phyloP scores from a whole-genome alignment of 2,113 vertebrate species.

The Cyrtonyx montezumae region DNA sequence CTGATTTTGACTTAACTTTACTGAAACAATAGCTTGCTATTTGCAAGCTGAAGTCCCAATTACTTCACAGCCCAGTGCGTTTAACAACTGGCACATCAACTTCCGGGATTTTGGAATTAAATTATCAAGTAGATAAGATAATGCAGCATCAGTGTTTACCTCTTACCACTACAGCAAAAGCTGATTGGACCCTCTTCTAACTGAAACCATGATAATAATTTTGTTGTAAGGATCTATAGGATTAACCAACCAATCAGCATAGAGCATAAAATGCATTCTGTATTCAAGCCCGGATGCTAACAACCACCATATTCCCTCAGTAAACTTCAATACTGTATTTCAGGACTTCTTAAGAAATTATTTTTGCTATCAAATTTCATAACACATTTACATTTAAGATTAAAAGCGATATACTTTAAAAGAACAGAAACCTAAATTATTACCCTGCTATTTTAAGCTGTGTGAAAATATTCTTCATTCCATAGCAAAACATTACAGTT shows the following conservation, averaged over 20 bases:
- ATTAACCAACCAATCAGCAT: neutral
- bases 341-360: neutral
- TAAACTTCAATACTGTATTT: neutral
- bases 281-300: neutral
- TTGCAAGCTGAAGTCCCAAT: conserved; percentile 16
- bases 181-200: neutral
- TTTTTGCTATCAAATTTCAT: neutral
- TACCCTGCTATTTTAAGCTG: neutral
- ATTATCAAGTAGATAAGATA: conserved; percentile 50
- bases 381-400: neutral
- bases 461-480: neutral
- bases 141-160: conserved; percentile 42
- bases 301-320: fast-evolving
- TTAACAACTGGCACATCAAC: conserved; percentile 41
- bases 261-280: neutral
- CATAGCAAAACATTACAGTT: neutral
- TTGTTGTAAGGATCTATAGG: neutral
- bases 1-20: conserved; percentile 39
- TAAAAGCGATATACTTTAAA: neutral
- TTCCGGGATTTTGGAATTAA: conserved; percentile 30
- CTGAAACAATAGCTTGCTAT: conserved; percentile 51
- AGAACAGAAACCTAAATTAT: neutral
- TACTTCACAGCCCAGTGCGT: conserved; percentile 29
- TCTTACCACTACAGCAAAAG: neutral
- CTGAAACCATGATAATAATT: neutral